Percentiles rank a stretch among this genome's conserved stretches.
phyloP scores from a whole-genome alignment of 2,797 vertebrate genomes.

The Prunella strophiata region DNA sequence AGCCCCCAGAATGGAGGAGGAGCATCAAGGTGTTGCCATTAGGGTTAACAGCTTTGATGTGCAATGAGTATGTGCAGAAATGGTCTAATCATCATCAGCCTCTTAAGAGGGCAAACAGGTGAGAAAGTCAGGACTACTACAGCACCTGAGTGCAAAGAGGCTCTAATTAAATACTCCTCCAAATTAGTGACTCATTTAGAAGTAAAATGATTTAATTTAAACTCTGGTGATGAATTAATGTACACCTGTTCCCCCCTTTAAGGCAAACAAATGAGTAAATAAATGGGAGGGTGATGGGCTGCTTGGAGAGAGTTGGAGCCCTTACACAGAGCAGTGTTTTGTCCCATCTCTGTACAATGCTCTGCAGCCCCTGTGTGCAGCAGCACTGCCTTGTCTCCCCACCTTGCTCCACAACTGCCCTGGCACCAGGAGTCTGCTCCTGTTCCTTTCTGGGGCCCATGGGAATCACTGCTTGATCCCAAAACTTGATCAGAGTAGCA shows the following conservation, averaged over 20 bases:
- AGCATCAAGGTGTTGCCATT: constrained; percentile 40
- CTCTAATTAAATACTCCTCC: constrained; percentile 71
- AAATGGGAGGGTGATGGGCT: constrained; percentile 10
- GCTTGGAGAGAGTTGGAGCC: constrained; percentile 6
- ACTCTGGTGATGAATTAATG: constrained; percentile 72
- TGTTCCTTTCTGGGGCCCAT: neutral
- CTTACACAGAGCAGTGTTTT: neutral
- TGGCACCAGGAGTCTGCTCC: neutral
- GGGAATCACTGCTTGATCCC: neutral
- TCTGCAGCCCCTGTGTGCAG: neutral
- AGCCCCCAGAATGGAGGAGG: neutral
- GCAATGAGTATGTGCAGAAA: constrained; percentile 28
- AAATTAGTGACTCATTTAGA: constrained; percentile 76
- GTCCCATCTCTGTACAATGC: neutral
- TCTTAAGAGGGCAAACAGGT: constrained; percentile 69
- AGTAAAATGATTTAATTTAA: constrained; percentile 75
- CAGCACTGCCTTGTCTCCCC: neutral
- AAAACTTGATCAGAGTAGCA: neutral
- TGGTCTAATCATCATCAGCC: constrained; percentile 58
- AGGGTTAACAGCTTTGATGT: constrained; percentile 66
- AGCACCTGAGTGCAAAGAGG: constrained; percentile 72
- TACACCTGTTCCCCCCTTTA: constrained; percentile 72
- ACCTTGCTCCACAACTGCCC: neutral
- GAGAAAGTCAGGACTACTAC: constrained; percentile 68
- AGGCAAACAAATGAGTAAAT: constrained; percentile 69